phyloP scores from a whole-genome alignment of 2,113 vertebrate genomes.

The Hydrochoerus hydrochaeris region DNA sequence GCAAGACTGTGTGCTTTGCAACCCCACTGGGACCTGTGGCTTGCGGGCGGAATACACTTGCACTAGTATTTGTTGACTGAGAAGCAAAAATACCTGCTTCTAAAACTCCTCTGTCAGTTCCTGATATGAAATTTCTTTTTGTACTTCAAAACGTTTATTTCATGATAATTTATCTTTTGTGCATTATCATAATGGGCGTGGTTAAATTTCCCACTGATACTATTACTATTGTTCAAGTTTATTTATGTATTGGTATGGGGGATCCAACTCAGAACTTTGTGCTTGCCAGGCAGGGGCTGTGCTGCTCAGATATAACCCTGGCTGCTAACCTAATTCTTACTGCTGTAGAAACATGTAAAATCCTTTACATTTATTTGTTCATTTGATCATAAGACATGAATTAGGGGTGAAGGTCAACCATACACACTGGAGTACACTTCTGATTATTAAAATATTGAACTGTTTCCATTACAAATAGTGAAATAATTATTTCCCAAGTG shows the following conservation, averaged over 20 bases:
- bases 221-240: neutral
- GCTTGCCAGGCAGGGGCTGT: no score
- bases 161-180: neutral
- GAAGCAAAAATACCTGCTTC: neutral
- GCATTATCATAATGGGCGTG: neutral
- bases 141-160: neutral
- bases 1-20: accelerated
- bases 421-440: no score
- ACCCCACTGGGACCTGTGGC: neutral
- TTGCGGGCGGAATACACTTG: neutral
- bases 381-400: neutral
- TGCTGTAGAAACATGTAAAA: neutral
- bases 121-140: neutral
- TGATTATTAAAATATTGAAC: neutral
- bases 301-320: no score
- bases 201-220: neutral
- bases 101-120: neutral
- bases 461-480: neutral
- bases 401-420: neutral
- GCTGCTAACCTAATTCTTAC: neutral
- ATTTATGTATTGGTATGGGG: no score
- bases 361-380: neutral
- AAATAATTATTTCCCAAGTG: neutral
- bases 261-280: no score
- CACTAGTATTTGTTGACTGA: neutral